Evolutionary conservation across 53 echinoderm and acorn worm genomes (phyloP).

Genomic region (Holothuria scabra): DNA sequence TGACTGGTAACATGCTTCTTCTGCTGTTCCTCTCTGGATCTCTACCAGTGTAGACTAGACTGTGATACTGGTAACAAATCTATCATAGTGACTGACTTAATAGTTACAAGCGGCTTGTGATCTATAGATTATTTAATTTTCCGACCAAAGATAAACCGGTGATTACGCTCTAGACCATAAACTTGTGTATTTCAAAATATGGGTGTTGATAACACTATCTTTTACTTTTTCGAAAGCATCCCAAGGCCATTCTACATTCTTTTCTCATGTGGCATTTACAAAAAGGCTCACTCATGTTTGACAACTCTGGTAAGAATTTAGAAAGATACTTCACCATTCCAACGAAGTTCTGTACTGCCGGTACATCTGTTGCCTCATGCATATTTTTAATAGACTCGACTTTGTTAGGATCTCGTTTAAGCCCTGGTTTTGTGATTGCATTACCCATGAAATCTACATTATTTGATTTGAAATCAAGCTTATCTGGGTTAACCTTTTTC

Average conservation of each 20-base stretch:
- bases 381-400: slow-evolving; percentile 59
- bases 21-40: too few species aligned
- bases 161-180: too few species aligned
- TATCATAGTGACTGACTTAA: too few species aligned
- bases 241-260: slow-evolving; percentile 46
- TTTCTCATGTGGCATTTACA: slow-evolving; percentile 42
- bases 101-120: too few species aligned
- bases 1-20: too few species aligned
- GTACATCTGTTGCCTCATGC: slow-evolving; percentile 16
- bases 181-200: slow-evolving; percentile 56
- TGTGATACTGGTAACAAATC: too few species aligned
- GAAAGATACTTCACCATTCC: slow-evolving; percentile 55
- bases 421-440: slow-evolving; percentile 37
- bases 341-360: slow-evolving; percentile 35
- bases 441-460: not conserved
- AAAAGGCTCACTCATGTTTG: slow-evolving; percentile 32
- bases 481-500: slow-evolving; percentile 42
- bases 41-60: too few species aligned
- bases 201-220: slow-evolving; percentile 28
- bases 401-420: slow-evolving; percentile 63
- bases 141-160: too few species aligned
- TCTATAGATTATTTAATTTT: too few species aligned
- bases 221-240: slow-evolving; percentile 53
- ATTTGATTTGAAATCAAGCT: slow-evolving; percentile 31
- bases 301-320: slow-evolving; percentile 45